Evolutionary conservation across 92 coral and sea anemone species (phyloP).

Genomic region (Actinostola sp.): DNA sequence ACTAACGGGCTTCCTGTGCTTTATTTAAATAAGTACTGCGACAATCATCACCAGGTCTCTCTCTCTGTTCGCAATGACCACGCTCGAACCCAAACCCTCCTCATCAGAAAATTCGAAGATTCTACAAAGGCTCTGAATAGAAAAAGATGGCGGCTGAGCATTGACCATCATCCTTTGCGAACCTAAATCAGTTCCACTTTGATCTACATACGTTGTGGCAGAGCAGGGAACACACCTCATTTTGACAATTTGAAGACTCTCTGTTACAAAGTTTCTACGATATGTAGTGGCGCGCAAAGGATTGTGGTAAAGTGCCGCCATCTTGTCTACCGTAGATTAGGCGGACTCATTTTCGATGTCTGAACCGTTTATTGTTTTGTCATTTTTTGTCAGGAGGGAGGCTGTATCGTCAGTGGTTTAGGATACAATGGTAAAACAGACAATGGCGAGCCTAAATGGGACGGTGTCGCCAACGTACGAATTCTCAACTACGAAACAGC

Average conservation of each 20-base stretch:
- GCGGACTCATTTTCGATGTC: background rate
- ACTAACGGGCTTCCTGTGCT: background rate
- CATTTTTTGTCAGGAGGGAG: constrained; percentile 57
- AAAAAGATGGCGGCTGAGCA: no score
- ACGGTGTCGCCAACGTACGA: constrained; percentile 58
- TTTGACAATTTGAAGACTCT: no score
- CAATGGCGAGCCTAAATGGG: constrained; percentile 56
- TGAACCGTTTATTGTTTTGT: background rate
- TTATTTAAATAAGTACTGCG: background rate
- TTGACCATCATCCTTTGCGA: no score
- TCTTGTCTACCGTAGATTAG: background rate
- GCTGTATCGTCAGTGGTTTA: constrained; percentile 63
- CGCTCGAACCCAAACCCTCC: no score
- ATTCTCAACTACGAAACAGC: constrained; percentile 61
- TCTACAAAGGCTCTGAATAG: no score
- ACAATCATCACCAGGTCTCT: background rate
- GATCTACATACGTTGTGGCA: no score
- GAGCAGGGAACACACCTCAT: no score
- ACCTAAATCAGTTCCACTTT: no score
- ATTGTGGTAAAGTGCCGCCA: background rate
- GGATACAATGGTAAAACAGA: constrained; percentile 63
- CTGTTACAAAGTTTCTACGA: no score
- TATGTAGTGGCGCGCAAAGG: no score
- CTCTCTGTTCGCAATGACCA: background rate
- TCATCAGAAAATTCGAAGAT: no score